Evolutionary conservation across 1,140 invertebrate genomes (phyloP).

Genomic region (Hylyphantes graminicola): DNA sequence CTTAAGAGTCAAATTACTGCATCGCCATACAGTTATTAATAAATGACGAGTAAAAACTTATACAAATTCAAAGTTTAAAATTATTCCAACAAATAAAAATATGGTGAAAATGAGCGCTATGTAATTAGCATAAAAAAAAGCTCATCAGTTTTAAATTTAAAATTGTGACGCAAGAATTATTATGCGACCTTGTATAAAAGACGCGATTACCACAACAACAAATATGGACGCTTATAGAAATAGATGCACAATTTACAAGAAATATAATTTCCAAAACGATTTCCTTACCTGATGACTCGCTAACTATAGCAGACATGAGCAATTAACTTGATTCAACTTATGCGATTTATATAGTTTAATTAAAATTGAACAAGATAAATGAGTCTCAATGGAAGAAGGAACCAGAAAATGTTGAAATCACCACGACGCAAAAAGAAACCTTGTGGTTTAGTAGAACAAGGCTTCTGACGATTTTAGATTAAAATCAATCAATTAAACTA

Average conservation of each 20-base stretch:
- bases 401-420: background rate
- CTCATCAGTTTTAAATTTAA: background rate
- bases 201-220: background rate
- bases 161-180: background rate
- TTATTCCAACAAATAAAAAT: no score
- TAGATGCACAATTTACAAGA: no score
- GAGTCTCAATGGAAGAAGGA: background rate
- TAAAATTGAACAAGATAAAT: constrained; percentile 18
- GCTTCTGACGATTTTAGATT: no score
- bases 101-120: no score
- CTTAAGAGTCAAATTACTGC: no score
- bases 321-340: no score
- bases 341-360: background rate
- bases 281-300: constrained; percentile 50
- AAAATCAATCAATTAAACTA: no score
- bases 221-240: background rate
- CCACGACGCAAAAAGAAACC: background rate
- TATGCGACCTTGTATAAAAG: background rate
- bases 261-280: no score
- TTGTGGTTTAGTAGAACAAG: background rate
- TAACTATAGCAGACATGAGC: constrained; percentile 46
- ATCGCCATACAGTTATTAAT: no score
- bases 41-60: no score
- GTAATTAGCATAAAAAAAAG: background rate
- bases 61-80: no score